Base-by-base conservation (phyloP, 2,888 invertebrate species). In the Therioaphis trifolii region DNA sequence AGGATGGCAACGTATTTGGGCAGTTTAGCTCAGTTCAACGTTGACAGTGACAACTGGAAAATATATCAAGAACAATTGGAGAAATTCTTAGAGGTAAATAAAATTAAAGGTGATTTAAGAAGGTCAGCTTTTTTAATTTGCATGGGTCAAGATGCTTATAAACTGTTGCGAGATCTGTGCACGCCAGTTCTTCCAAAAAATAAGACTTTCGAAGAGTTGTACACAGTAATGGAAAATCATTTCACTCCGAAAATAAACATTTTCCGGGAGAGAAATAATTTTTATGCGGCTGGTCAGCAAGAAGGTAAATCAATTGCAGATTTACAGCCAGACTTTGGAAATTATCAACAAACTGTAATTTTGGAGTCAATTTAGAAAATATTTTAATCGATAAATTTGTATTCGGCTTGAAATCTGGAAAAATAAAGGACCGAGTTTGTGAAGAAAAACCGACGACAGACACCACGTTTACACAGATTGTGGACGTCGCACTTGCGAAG, bases 331-430 rank as follows among this genome's bases (percentile, higher is more conserved):
- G 69, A 46, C 15, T 71, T 15, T 27, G 27, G 18, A 43, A 71
- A 3, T 9, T 49, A 49, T 46, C 46, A 71, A 27, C 18, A 46
- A 71, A 71, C 27, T 71, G 18, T n/a, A 71, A 27, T 27, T 71
- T 71, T 71, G 49, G 27, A 4, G 18, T 12, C 27, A 49, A 49
- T 3, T 27, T 49, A 1, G 71, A 71, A 49, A 4, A 21, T 40
- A 71, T 71, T 49, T 71, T 71, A 71, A n/a, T 71, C 27, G 71
- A 71, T 29, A 71, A 71, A 71, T 71, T 71, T 71, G 71, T 71
- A 27, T 71, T 71, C 27, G 71, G 49, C 18, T 71, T 71, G 7
- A 71, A 71, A 71, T 49, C 46, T 2, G 71, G 46, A 0, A 49
- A 27, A n/a, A 29, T 71, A 4, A 71, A 71, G 11, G 49, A 71